Evolutionary conservation across 2,888 invertebrate species (phyloP).

Genomic region (Lasioglossum marginatum): DNA sequence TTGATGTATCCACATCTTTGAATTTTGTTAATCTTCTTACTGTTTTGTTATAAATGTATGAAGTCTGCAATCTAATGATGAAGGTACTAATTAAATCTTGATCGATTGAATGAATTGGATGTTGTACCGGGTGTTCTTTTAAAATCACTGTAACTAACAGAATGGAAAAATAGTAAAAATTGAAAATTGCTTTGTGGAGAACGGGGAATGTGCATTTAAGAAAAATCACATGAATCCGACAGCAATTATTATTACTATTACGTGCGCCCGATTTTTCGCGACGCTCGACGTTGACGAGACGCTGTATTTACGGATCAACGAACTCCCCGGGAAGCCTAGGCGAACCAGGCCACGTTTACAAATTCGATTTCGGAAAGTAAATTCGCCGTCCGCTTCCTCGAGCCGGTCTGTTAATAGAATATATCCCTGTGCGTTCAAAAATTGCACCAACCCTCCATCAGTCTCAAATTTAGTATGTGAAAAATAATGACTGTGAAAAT

Average conservation of each 20-base stretch:
- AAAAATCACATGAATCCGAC: neutral
- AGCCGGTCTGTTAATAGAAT: conserved; percentile 20
- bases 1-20: too few species aligned
- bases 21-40: too few species aligned
- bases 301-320: conserved; percentile 53
- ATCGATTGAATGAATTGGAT: neutral
- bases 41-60: too few species aligned
- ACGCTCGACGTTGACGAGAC: neutral
- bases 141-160: neutral
- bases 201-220: neutral
- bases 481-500: neutral
- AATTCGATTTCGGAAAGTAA: conserved; percentile 35
- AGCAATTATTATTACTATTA: too few species aligned
- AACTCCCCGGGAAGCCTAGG: conserved; percentile 41
- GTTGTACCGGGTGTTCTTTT: neutral
- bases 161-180: neutral
- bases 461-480: neutral
- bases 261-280: neutral
- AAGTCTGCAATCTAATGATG: too few species aligned
- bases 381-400: neutral
- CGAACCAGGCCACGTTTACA: conserved; percentile 29
- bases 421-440: neutral
- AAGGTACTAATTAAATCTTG: too few species aligned
- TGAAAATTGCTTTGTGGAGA: neutral
- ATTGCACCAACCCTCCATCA: neutral